These are phyloP conservation scores for Dicerorhinus sumatrensis DNA, from an alignment of 2,113 vertebrate genomes.

Conservation along the genomic window DNA sequence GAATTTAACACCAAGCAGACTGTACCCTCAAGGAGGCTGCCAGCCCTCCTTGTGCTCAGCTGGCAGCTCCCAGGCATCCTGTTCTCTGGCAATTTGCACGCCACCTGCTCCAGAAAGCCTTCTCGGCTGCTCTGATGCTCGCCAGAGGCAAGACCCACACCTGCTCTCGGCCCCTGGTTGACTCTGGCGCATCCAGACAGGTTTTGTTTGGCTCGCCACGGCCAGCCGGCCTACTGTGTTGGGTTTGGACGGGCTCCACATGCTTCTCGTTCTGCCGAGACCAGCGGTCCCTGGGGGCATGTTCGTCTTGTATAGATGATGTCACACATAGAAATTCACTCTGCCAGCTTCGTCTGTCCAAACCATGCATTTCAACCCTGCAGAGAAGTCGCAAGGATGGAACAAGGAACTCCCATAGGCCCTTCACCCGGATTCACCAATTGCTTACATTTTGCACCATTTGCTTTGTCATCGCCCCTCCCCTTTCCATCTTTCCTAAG, in stretches of 20 bases:
- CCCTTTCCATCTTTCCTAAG: not conserved
- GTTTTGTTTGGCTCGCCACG: fast-evolving
- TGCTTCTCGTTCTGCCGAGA: not conserved
- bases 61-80: not conserved
- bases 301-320: fast-evolving
- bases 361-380: not conserved
- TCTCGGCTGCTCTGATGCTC: fast-evolving
- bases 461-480: fast-evolving
- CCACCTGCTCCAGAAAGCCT: not conserved
- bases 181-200: fast-evolving
- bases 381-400: not conserved
- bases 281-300: fast-evolving
- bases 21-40: not conserved
- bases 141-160: not conserved
- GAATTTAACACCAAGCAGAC: not conserved
- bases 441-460: fast-evolving
- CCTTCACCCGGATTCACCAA: not conserved
- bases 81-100: not conserved
- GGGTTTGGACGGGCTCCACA: fast-evolving
- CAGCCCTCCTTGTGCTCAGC: not conserved
- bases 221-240: fast-evolving
- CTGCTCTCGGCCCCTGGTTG: fast-evolving
- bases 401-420: not conserved
- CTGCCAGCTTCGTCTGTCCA: not conserved
- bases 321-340: not conserved